These are phyloP conservation scores for Piliocolobus tephrosceles DNA, from an alignment of 2,113 vertebrate genomes.

Conservation along the genomic window DNA sequence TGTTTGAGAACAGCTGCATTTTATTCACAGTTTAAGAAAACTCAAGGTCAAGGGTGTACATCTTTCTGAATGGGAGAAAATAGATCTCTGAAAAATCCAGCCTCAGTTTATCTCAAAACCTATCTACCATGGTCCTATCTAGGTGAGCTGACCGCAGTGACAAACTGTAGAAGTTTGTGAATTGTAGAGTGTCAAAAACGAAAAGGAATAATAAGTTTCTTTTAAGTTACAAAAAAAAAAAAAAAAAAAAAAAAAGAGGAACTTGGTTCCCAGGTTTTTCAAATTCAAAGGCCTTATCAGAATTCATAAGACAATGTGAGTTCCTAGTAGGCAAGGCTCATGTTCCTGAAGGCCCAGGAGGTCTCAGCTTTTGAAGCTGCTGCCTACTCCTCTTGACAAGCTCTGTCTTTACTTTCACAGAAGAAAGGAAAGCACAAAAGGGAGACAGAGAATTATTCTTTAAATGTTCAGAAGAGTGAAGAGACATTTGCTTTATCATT, in stretches of 20 bases:
- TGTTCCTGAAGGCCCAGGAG: not conserved
- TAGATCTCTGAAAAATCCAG: not conserved
- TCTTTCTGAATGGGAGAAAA: not conserved
- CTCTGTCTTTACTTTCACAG: not conserved
- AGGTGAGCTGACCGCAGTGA: not conserved
- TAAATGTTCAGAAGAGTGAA: not conserved
- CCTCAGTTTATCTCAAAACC: not conserved
- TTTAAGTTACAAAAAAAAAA: not conserved
- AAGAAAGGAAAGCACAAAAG: not conserved
- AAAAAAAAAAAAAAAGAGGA: not conserved
- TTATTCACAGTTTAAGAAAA: not conserved
- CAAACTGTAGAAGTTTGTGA: not conserved
- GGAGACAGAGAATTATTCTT: conserved; percentile 3
- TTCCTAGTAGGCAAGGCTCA: not conserved
- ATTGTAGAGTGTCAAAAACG: not conserved
- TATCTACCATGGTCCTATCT: not conserved
- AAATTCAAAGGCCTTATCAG: conserved; percentile 59
- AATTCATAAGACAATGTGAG: conserved; percentile 58
- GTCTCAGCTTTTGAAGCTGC: conserved; percentile 44
- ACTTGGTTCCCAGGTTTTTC: conserved; percentile 29
- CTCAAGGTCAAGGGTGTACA: not conserved
- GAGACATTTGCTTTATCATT: not conserved
- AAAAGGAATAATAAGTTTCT: not conserved
- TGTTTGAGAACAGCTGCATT: not conserved
- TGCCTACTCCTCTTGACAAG: conserved; percentile 38